phyloP scores from a whole-genome alignment of 2,113 vertebrate genomes.

The Vulpes vulpes region DNA sequence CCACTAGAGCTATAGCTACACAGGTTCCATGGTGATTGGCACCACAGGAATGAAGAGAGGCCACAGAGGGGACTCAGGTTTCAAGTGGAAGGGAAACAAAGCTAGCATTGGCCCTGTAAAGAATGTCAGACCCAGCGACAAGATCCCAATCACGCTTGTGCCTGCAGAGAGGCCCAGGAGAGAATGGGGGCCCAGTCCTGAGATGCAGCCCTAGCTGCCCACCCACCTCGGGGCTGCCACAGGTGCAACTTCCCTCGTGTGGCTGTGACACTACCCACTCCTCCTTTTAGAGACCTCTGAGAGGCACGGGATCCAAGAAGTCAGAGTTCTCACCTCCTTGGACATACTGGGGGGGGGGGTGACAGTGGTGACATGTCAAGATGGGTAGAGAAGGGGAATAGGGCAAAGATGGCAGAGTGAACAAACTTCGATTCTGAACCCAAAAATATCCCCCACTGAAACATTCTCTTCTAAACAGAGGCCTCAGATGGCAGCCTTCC shows the following conservation, averaged over 20 bases:
- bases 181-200: neutral
- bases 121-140: neutral
- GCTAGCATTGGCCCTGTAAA: neutral
- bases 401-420: neutral
- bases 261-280: neutral
- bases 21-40: neutral
- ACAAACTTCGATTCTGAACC: neutral
- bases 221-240: neutral
- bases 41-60: neutral
- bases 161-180: neutral
- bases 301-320: neutral
- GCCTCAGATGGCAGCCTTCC: neutral
- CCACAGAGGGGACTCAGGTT: conserved; percentile 23
- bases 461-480: neutral
- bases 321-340: neutral
- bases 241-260: neutral
- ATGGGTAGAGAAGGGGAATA: neutral
- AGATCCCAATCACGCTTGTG: rapidly evolving
- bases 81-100: conserved; percentile 41
- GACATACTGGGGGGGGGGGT: neutral
- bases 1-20: neutral
- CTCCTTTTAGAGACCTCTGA: neutral
- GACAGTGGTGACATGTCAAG: rapidly evolving
- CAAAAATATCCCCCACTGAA: neutral
- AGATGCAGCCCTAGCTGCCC: neutral